Evolutionary conservation across 2,113 vertebrate genomes (phyloP), one percentile per base, ranked within the genome.

Genomic region (Plestiodon gilberti): DNA sequence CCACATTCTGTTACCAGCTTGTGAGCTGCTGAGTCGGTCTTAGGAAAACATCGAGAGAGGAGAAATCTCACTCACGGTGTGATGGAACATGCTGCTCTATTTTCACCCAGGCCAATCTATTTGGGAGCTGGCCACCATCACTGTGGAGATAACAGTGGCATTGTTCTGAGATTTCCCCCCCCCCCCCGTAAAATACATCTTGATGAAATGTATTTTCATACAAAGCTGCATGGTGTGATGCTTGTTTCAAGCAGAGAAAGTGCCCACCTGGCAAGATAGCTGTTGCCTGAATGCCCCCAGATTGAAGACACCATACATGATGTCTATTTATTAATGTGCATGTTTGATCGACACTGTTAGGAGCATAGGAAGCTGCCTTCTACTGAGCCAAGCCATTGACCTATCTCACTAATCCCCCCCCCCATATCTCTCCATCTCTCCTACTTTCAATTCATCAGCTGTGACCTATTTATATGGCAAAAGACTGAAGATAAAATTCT

Each of bases 61-160:
- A 14, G 0, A 43, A 83, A 89, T 71, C 52, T 52, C 4, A 0
- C 62, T 0, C 0, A 1, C 84, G 14, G 2, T 74, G 81, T 57
- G 64, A 85, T 69, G 43, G 14, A 67, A 33, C 48, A 35, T 82
- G 65, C 30, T 82, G 43, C 20, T 82, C 71, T 70, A 57, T 69
- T 30, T 15, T 3, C 18, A 30, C 14, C 67, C 14, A 73, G 62
- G 25, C n/a, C 75, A 78, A 57, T 85, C 25, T 33, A 70, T 40
- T 14, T 57, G 33, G 48, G 52, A 55, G 38, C 25, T 15, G 69
- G 75, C 48, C 75, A 77, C 8, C 25, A 55, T 82, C 65, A 55
- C 30, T 43, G 55, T 82, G 80, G 64, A 69, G 80, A 82, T 22
- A 52, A 20, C 43, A 57, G 30, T 23, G n/a, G 18, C n/a, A n/a